Base-by-base conservation (phyloP, 2,113 vertebrate genomes). In the Telmatochromis sp. region DNA sequence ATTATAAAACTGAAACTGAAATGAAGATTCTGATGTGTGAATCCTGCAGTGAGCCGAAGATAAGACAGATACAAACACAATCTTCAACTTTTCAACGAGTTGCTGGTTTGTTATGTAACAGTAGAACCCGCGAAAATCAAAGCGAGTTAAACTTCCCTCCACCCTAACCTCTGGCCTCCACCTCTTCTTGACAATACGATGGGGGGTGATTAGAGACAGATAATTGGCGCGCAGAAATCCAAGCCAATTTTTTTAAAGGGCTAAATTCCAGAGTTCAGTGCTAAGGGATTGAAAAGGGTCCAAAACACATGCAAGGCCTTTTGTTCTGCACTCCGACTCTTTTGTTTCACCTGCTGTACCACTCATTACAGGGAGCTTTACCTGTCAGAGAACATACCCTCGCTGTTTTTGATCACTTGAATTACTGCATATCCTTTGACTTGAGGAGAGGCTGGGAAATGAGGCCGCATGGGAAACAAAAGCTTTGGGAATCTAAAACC, bases 341-440 rank as follows among this genome's bases (percentile, higher is more conserved):
- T 93, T 91, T 92, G 88, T 94, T 95, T 94, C 91, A 93, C 92
- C 91, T 89, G 83, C 87, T 86, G 92, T 23, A 90, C 15, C 65
- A 23, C 91, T 91, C 91, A 94, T 92, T 89, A 94, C 86, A 37
- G 82, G 54, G 86, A 87, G 89, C 89, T 90, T 91, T 91, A 92
- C 85, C 93, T 93, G 94, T 94, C 94, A 94, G 68, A 83, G 13
- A 80, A 81, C 87, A 91, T 91, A 88, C 19, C 49, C 63, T 73
- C 47, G 81, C 55, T 40, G 33, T 40, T 87, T 87, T 89, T 91
- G 89, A 93, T 92, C 80, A 88, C 80, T 86, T 73, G 73, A 91
- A 92, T 91, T 80, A 57, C 78, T 47, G 63, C 82, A 63, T 26
- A 53, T 84, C 63, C 75, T 35, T 85, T 86, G 54, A 54, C 42